Evolutionary conservation across 2,888 invertebrate species (phyloP).

Genomic region (Branchellion lobata): DNA sequence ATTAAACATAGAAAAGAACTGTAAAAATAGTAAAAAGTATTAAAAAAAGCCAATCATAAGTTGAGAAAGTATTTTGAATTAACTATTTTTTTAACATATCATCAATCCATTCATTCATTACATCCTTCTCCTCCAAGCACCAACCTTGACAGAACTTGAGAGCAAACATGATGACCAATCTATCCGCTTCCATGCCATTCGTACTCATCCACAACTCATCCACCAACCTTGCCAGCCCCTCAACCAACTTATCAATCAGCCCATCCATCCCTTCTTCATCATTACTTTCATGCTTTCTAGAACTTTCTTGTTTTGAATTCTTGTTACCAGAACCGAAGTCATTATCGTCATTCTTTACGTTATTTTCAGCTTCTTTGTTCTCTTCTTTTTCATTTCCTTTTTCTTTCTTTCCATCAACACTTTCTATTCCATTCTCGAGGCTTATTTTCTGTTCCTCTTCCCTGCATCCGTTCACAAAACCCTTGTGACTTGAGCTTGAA

Average conservation of each 20-base stretch:
- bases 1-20: too few species aligned
- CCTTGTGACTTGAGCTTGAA: too few species aligned
- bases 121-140: not conserved
- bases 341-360: too few species aligned
- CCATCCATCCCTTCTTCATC: slow-evolving; percentile 40
- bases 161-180: slow-evolving; percentile 85
- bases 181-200: slow-evolving; percentile 84
- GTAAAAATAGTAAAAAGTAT: too few species aligned
- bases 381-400: not conserved
- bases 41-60: too few species aligned
- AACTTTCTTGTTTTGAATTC: too few species aligned
- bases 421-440: not conserved
- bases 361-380: too few species aligned
- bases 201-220: slow-evolving; percentile 75
- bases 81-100: too few species aligned
- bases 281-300: too few species aligned
- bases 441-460: not conserved
- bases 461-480: not conserved
- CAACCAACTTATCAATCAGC: slow-evolving; percentile 30
- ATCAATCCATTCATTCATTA: too few species aligned
- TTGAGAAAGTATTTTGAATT: too few species aligned
- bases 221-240: slow-evolving; percentile 64
- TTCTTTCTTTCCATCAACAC: not conserved
- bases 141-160: slow-evolving; percentile 85
- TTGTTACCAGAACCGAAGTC: not conserved